Evolutionary conservation across 1,140 invertebrate species (phyloP), one percentile per base, ranked within the genome.

Genomic region (Pachyrhynchus sulphureomaculatus): DNA sequence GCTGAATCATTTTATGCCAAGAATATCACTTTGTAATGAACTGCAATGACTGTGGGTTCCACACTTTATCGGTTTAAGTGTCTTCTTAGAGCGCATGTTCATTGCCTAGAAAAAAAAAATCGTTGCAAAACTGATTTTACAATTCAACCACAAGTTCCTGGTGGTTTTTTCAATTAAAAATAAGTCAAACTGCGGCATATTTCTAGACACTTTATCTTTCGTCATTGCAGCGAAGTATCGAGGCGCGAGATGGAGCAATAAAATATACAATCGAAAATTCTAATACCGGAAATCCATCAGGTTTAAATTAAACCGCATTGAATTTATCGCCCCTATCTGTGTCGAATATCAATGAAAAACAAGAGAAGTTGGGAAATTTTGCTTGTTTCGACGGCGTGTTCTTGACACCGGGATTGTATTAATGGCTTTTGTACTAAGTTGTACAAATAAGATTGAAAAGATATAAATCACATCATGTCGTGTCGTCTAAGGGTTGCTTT

Each of bases 251-350:
- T 51, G 34, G 47, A 4, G 34, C 47, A 60, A 60, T 60, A 60
- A 60, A 60, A 60, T 60, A 60, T 60, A 60, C 57, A 60, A 62
- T 62, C 49, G 59, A 51, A 62, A 62, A 62, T 62, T 62, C 42
- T 62, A 62, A 62, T 62, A 54, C 51, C 41, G 41, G 36, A 54
- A 56, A 62, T 62, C 59, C 59, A 54, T 62, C 59, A 62, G 51
- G 59, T 62, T 62, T 62, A 62, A 62, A 62, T 62, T 62, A 62
- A 62, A 62, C 53, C 49, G 29, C 23, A 13, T 21, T 41, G 59
- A 62, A 62, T 62, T 62, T 62, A 62, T 62, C 33, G 59, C 59
- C 37, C 41, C 41, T 62, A 62, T 62, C 59, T 54, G 39, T 47
- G 39, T 54, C 59, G 59, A 62, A 62, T 62, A 62, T 62, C 59